phyloP scores from a whole-genome alignment of 2,113 vertebrate species.

The Catharus bicknelli region DNA sequence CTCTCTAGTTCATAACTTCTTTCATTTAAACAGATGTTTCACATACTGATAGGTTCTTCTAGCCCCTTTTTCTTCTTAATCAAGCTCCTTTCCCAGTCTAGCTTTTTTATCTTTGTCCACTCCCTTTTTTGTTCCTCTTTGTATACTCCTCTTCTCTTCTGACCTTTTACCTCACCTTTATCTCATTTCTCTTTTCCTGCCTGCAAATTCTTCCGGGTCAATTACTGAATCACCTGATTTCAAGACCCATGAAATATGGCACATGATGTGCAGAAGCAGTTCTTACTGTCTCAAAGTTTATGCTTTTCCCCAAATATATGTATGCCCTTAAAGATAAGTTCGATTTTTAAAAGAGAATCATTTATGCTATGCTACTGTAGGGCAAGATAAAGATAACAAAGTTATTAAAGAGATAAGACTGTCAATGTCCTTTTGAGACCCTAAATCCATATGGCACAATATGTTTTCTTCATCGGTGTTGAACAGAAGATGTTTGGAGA shows the following conservation, averaged over 20 bases:
- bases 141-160: background rate
- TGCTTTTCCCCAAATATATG: background rate
- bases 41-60: background rate
- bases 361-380: background rate
- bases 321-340: background rate
- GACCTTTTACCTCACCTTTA: background rate
- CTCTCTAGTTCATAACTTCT: background rate
- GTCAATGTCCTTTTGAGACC: background rate
- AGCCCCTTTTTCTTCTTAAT: background rate
- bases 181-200: background rate
- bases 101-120: background rate
- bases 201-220: background rate
- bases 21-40: background rate
- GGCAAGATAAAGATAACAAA: constrained; percentile 13
- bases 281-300: background rate
- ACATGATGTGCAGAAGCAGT: background rate
- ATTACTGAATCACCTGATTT: background rate
- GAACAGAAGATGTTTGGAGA: background rate
- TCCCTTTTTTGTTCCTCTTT: background rate
- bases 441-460: background rate
- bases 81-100: background rate
- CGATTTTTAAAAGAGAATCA: background rate
- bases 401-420: background rate
- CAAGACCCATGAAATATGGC: background rate
- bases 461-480: background rate